These are phyloP conservation scores for Scomber japonicus DNA, from an alignment of 2,113 vertebrate species.

Conservation along the genomic window DNA sequence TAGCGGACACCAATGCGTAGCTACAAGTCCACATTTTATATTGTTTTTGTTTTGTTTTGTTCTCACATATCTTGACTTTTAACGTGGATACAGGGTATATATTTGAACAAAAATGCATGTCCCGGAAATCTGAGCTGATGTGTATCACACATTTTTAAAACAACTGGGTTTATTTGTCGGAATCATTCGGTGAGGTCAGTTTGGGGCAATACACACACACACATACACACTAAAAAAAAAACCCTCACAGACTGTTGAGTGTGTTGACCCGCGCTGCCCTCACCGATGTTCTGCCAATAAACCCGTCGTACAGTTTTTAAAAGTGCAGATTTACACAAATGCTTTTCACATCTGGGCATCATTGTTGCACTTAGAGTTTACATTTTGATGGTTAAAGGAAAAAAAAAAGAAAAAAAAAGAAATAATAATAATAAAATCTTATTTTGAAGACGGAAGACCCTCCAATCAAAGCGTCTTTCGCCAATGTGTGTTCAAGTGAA, in stretches of 20 bases:
- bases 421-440: constrained; percentile 86
- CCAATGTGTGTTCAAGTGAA: constrained; percentile 96
- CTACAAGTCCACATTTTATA: constrained; percentile 81
- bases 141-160: constrained; percentile 62
- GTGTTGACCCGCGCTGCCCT: background rate
- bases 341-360: constrained; percentile 89
- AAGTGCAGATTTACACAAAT: constrained; percentile 82
- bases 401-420: constrained; percentile 81
- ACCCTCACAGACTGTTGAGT: background rate
- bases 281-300: constrained; percentile 39
- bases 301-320: constrained; percentile 36
- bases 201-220: constrained; percentile 1
- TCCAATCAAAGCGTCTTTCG: constrained; percentile 90
- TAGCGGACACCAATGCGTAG: constrained; percentile 79
- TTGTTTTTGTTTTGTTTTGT: constrained; percentile 60
- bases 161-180: constrained; percentile 28
- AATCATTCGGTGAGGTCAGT: constrained; percentile 21
- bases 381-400: constrained; percentile 96
- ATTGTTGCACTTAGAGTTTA: constrained; percentile 99
- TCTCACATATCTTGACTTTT: constrained; percentile 90
- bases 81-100: constrained; percentile 99
- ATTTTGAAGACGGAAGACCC: constrained; percentile 89
- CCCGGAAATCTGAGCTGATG: constrained; percentile 83
- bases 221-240: too few relatives aligned
- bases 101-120: constrained; percentile 96